Percentiles rank a stretch among this genome's conserved stretches.
Conservation (phyloP, 2,113 vertebrate species). For the Poecilia latipinna region DNA sequence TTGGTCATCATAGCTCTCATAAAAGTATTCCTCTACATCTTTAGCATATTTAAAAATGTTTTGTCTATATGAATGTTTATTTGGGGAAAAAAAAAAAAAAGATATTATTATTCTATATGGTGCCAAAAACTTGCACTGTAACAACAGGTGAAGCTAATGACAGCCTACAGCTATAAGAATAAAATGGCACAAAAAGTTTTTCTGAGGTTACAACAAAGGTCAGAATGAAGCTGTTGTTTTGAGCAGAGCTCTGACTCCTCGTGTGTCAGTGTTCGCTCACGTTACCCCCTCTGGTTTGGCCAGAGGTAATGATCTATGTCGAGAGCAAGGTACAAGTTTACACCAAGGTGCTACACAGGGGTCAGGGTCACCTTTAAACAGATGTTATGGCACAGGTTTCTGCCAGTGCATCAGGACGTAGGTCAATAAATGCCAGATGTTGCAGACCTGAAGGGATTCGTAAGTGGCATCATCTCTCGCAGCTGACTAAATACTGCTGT, state of each 20-base stretch:
- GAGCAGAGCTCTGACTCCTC: constrained; percentile 49
- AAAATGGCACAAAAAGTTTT: constrained; percentile 26
- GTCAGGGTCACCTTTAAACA: constrained; percentile 75
- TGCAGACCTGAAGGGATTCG: constrained; percentile 54
- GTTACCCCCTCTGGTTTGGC: constrained; percentile 36
- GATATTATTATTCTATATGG: not conserved
- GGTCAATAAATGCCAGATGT: constrained; percentile 74
- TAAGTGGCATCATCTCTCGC: constrained; percentile 51
- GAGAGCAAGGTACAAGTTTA: constrained; percentile 53
- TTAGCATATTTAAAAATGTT: not conserved
- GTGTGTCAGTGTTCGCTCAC: constrained; percentile 40
- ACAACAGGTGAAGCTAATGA: constrained; percentile 3
- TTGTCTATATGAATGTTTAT: not conserved
- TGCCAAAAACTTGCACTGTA: not conserved
- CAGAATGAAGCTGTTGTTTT: constrained; percentile 59
- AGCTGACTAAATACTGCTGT: constrained; percentile 63
- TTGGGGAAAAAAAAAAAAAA: too few species aligned
- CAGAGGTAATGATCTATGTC: constrained; percentile 68
- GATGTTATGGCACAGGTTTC: constrained; percentile 64
- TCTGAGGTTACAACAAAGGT: constrained; percentile 47
- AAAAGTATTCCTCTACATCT: not conserved
- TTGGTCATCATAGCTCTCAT: not conserved
- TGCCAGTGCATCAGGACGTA: constrained; percentile 38
- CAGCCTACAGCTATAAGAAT: constrained; percentile 19
- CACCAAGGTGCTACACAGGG: constrained; percentile 50